Evolutionary conservation across 2,113 vertebrate species (phyloP).

Genomic region (Callaeas wilsoni): DNA sequence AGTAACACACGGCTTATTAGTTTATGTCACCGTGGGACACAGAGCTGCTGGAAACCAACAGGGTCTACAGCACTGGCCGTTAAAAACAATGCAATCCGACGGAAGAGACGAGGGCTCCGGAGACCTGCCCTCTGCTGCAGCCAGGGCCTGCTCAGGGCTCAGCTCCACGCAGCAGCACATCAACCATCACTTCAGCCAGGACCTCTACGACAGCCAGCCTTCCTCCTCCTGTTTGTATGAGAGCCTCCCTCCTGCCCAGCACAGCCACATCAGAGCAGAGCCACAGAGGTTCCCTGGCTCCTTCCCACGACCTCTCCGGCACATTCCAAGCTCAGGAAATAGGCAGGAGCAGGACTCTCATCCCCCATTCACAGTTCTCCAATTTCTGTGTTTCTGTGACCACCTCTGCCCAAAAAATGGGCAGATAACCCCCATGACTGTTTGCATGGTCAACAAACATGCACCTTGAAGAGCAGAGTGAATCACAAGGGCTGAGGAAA

Average conservation of each 20-base stretch:
- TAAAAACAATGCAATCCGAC: neutral
- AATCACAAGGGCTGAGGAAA: neutral
- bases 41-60: neutral
- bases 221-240: neutral
- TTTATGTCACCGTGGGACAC: neutral
- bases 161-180: neutral
- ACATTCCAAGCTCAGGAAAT: neutral
- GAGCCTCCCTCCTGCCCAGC: neutral
- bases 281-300: neutral
- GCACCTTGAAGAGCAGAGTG: neutral
- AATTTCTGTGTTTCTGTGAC: neutral
- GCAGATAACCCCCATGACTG: neutral
- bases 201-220: neutral
- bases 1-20: neutral
- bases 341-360: neutral
- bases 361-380: neutral
- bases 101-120: neutral
- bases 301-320: neutral
- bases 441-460: neutral
- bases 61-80: neutral
- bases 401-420: neutral
- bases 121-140: neutral
- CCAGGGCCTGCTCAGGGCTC: neutral
- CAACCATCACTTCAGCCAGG: neutral
- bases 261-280: fast-evolving